Percentiles rank a stretch among this genome's conserved stretches.
Conservation (phyloP, 2,888 invertebrate genomes). For the Phengaris alcon region DNA sequence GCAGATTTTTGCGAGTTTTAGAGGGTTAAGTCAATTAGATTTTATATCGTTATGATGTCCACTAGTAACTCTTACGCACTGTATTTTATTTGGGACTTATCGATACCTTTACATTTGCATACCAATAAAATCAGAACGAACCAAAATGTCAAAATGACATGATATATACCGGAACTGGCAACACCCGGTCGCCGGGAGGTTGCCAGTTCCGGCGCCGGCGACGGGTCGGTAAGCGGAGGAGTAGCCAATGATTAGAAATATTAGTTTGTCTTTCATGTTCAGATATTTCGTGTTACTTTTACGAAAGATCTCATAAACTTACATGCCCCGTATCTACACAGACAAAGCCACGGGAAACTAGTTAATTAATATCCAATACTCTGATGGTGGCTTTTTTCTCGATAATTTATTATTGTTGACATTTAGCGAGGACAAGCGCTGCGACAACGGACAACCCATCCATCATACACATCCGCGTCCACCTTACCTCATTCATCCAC, state of each 20-base stretch:
- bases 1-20: constrained; percentile 51
- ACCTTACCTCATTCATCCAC: constrained; percentile 6
- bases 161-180: no score
- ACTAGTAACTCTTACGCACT: neutral
- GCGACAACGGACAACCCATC: constrained; percentile 65
- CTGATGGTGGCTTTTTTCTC: constrained; percentile 17
- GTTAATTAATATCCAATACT: constrained; percentile 23
- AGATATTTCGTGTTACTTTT: neutral
- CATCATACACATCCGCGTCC: constrained; percentile 50
- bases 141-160: no score
- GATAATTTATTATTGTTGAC: constrained; percentile 40
- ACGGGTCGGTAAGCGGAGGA: no score
- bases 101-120: no score
- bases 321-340: neutral
- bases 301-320: neutral
- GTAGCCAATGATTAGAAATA: no score
- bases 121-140: no score
- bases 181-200: no score
- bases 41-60: neutral
- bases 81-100: neutral
- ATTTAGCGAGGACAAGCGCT: constrained; percentile 47
- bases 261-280: no score
- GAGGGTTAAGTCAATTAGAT: constrained; percentile 27
- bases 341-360: neutral
- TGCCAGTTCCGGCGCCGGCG: no score